Base-by-base conservation (phyloP, 2,797 vertebrate species). In the Diceros bicornis region DNA sequence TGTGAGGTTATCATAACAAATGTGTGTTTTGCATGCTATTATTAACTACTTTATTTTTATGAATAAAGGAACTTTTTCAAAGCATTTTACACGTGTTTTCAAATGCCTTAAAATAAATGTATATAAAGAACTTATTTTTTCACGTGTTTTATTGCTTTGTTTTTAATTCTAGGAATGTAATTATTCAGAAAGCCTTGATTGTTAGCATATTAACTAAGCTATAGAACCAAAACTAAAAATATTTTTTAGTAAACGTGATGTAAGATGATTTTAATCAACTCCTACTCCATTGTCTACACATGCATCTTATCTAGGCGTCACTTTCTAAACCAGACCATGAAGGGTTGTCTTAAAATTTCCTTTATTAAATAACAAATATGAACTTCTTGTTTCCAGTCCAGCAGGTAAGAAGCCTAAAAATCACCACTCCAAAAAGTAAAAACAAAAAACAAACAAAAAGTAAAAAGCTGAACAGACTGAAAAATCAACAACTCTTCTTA, bases 31-130 rank as follows among this genome's bases (percentile, higher is more conserved):
- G 6, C 1, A 66, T 47, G 47, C 32, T 88, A n/a, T 59, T 69
- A 32, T 95, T 87, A 83, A 44, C 66, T 89, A 62, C 27, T n/a
- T 81, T n/a, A 74, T 37, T 87, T 81, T 79, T 71, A 59, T 68
- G 29, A 71, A 82, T 34, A 50, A 27, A 34, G 29, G 3, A 34
- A 50, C 18, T n/a, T 88, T 83, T 34, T 29, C 21, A 74, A 66
- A 47, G n/a, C 50, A 27, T 41, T 71, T 91, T 62, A 11, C 47
- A 6, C 11, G 34, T 14, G 34, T 86, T 21, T 69, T 32, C 34
- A 71, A n/a, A 61, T 79, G 55, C 16, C 44, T 86, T 91, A 50
- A 55, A 91, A 79, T 50, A 84, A 64, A 44, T 29, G 18, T 87
- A 87, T 18, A 6, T n/a, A 92, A 86, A 62, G 2, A 11, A 41